A percentile compares a stretch with the other conserved stretches of the same genome.
Evolutionary conservation across 2,113 vertebrate genomes (phyloP).

Genomic region (Brachypteracias leptosomus): DNA sequence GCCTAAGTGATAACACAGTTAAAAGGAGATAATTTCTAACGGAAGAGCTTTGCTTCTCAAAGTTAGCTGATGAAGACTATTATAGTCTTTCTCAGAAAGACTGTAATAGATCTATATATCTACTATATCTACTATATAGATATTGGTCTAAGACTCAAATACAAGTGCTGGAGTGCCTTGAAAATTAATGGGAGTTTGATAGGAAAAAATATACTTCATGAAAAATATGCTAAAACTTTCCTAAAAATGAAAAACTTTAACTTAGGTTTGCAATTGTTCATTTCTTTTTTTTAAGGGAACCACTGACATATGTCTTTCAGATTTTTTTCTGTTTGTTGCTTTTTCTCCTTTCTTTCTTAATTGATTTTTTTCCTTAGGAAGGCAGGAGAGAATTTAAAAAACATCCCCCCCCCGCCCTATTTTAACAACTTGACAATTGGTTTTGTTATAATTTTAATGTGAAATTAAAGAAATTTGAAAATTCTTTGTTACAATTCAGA

Average conservation of each 20-base stretch:
- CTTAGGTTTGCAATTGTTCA: background rate
- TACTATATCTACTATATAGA: background rate
- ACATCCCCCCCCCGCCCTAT: rapidly evolving
- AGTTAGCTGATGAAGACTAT: background rate
- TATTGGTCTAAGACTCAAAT: background rate
- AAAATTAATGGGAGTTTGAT: background rate
- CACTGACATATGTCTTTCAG: background rate
- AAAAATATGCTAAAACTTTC: background rate
- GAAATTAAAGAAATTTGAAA: background rate
- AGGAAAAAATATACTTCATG: background rate
- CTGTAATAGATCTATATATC: no score
- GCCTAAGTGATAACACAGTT: background rate
- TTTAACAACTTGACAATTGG: background rate
- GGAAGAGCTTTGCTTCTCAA: background rate
- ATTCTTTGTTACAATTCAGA: background rate
- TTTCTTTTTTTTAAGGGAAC: background rate
- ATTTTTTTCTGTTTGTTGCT: background rate
- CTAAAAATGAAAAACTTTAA: background rate
- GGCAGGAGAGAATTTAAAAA: background rate
- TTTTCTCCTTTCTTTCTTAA: background rate
- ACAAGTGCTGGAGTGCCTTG: background rate
- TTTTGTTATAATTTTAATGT: background rate
- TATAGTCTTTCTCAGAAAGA: background rate
- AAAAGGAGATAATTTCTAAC: background rate
- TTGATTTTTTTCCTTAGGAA: background rate